Percentiles rank a stretch among this genome's conserved stretches.
phyloP scores from a whole-genome alignment of 1,140 invertebrate genomes.

The Wiebesia pumilae region DNA sequence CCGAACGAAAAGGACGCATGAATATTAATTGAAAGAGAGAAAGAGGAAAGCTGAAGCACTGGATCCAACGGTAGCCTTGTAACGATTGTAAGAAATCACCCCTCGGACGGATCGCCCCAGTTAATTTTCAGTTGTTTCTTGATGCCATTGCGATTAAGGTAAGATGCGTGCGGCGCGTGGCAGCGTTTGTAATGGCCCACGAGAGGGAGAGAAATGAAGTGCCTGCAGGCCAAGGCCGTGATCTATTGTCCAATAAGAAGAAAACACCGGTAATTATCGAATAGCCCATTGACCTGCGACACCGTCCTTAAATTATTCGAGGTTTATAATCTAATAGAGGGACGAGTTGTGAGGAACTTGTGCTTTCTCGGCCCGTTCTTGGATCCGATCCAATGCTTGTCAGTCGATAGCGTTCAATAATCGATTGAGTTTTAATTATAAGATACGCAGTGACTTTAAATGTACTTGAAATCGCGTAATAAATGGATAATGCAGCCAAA shows the following conservation, averaged over 20 bases:
- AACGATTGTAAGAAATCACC: constrained; percentile 24
- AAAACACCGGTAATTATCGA: constrained; percentile 70
- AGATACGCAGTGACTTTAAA: neutral
- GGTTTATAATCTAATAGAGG: constrained; percentile 28
- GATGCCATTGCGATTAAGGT: constrained; percentile 56
- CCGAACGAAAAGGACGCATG: neutral
- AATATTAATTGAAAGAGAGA: neutral
- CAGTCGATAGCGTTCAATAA: neutral
- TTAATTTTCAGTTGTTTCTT: constrained; percentile 51
- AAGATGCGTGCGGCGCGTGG: constrained; percentile 57
- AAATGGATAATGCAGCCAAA: neutral
- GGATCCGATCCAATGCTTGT: neutral
- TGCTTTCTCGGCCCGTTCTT: neutral
- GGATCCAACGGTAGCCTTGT: neutral
- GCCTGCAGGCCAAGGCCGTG: constrained; percentile 62
- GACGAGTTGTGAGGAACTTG: no score
- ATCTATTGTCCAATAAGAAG: constrained; percentile 73
- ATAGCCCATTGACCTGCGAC: constrained; percentile 65
- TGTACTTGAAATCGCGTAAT: neutral
- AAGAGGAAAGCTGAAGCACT: neutral
- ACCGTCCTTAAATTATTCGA: constrained; percentile 66
- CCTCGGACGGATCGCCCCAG: constrained; percentile 24
- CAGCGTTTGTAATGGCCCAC: constrained; percentile 53
- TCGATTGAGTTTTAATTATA: neutral
- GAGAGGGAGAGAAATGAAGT: constrained; percentile 58